A percentile compares a stretch with the other conserved stretches of the same genome.
phyloP scores from a whole-genome alignment of 2,888 invertebrate genomes.

The Heteromurus nitidus region DNA sequence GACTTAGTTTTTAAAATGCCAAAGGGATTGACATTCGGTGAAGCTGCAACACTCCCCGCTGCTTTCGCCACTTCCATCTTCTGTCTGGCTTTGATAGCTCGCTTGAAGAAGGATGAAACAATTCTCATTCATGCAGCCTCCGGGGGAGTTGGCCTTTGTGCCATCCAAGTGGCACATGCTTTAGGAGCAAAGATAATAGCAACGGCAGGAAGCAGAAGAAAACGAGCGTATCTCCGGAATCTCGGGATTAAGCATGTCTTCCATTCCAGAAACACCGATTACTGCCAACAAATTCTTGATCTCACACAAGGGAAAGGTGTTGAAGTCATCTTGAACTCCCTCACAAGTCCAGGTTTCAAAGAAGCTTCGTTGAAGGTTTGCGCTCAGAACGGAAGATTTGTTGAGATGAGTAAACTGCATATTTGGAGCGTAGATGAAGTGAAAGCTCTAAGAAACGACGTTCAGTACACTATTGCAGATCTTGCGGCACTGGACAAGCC shows the following conservation, averaged over 20 bases:
- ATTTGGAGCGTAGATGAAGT: slow-evolving; percentile 42
- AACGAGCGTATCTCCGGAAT: slow-evolving; percentile 39
- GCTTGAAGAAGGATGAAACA: slow-evolving; percentile 24
- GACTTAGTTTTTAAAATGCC: slow-evolving; percentile 33
- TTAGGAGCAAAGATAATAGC: slow-evolving; percentile 48
- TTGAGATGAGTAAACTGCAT: slow-evolving; percentile 55
- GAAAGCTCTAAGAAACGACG: slow-evolving; percentile 21
- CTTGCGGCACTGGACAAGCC: slow-evolving; percentile 25
- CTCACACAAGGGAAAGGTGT: slow-evolving; percentile 40
- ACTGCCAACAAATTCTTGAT: slow-evolving; percentile 6
- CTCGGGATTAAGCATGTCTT: slow-evolving; percentile 56
- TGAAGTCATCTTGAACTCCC: slow-evolving; percentile 43
- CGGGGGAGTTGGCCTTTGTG: slow-evolving; percentile 50
- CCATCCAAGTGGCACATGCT: slow-evolving; percentile 38
- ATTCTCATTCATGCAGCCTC: slow-evolving; percentile 42
- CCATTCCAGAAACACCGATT: too few relatives aligned
- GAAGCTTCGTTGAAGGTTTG: slow-evolving; percentile 45
- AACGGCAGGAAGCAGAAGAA: slow-evolving; percentile 49
- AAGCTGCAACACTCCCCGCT: slow-evolving; percentile 41
- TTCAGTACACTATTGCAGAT: slow-evolving; percentile 45
- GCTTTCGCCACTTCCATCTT: slow-evolving; percentile 43
- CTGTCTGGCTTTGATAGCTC: slow-evolving; percentile 32
- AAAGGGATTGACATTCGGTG: neutral
- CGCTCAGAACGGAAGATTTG: slow-evolving; percentile 31
- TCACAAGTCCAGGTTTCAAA: slow-evolving; percentile 49